phyloP scores from a whole-genome alignment of 1,140 invertebrate genomes.

The Contarinia nasturtii region DNA sequence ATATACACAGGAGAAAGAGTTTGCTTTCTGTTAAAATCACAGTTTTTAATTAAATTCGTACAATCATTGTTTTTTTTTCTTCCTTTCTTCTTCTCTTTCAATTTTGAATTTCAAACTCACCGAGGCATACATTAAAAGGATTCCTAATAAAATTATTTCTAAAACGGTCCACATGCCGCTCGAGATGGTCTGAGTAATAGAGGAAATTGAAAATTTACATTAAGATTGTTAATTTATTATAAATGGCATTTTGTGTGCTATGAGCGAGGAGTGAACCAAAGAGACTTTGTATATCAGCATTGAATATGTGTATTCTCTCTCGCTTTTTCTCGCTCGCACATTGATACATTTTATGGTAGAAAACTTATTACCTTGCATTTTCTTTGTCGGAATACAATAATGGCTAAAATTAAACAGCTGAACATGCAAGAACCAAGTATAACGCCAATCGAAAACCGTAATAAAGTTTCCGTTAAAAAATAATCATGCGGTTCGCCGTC shows the following conservation, averaged over 20 bases:
- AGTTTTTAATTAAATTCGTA: too few species aligned
- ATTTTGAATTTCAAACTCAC: conserved; percentile 37
- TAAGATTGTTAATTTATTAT: too few species aligned
- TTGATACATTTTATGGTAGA: too few species aligned
- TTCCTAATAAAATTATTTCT: conserved; percentile 68
- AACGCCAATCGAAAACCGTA: conserved; percentile 43
- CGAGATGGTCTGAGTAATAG: conserved; percentile 43
- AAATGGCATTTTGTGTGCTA: too few species aligned
- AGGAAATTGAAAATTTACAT: too few species aligned
- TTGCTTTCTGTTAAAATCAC: too few species aligned
- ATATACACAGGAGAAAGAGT: too few species aligned
- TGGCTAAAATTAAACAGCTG: conserved; percentile 42
- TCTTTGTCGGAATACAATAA: conserved; percentile 51
- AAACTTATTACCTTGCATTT: conserved; percentile 49
- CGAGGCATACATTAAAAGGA: conserved; percentile 65
- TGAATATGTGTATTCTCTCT: too few species aligned
- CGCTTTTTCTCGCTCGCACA: too few species aligned
- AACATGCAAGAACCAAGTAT: conserved; percentile 54
- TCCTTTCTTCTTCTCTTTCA: too few species aligned
- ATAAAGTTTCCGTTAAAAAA: conserved; percentile 29
- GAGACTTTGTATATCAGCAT: too few species aligned
- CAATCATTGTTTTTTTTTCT: too few species aligned
- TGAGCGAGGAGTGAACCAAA: background rate
- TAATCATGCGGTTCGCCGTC: conserved; percentile 14
- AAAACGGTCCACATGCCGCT: conserved; percentile 76